Base-by-base conservation (phyloP, 2,113 vertebrate genomes). In the Pedetes capensis region DNA sequence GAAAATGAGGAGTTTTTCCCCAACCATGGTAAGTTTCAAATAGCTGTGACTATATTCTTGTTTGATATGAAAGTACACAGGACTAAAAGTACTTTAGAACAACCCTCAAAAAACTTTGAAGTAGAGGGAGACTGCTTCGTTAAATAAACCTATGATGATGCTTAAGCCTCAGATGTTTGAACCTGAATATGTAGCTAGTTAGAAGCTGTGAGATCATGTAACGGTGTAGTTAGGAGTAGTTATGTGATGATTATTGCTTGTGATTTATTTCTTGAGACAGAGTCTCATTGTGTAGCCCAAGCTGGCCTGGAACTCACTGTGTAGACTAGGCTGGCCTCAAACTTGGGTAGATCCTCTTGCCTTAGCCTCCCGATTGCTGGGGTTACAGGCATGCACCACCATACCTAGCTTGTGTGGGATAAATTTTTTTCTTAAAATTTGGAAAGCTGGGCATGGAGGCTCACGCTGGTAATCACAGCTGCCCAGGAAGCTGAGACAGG, bases 1-100 rank as follows among this genome's bases (percentile, higher is more conserved):
- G 83, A 99, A 99, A 98, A 98, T 99, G 98, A 99, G 99, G 74
- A 99, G 99, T 96, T 99, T 99, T 96, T 99, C 99, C 29, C 98
- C 99, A 7, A 99, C 99, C 13, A 98, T 98, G 98, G 99, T 99
- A 97, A 98, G 98, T 97, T 93, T 95, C 66, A 47, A 79, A 72
- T 53, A 61, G 47, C 57, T 64, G 13, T 22, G 12, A 76, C 47
- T 84, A 16, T 95, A 0, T 83, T 90, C 96, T 83, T 63, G 29
- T 53, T 7, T 59, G 44, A 49, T 49, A 29, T 23, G 6, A 51
- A 1, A 29, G 11, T 57, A 1, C 2, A 9, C 34, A 89, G 81
- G 78, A 29, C 57, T 79, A 64, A 63, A 66, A 85, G n/a, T 88
- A 7, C 37, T 87, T 49, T 59, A 53, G 32, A 78, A 76, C 47